Percentiles rank a stretch among this genome's conserved stretches.
Conservation (phyloP, 2,113 vertebrate genomes). For the Colistium nudipinnis region DNA sequence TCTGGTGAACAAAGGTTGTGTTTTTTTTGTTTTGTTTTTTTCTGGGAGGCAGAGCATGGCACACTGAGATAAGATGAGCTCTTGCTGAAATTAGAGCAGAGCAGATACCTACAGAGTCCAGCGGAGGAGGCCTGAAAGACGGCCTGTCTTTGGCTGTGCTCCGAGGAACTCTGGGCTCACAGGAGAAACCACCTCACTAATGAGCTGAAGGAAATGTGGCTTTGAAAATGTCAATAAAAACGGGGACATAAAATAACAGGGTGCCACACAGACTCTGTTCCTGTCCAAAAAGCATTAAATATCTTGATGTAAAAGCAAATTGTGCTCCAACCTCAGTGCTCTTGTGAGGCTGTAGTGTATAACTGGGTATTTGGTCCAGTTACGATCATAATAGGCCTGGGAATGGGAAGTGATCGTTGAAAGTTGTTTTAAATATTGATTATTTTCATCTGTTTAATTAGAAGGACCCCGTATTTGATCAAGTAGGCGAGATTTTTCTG, state of each 20-base stretch:
- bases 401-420: conserved; percentile 22
- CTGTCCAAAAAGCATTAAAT: conserved; percentile 55
- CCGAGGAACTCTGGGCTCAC: conserved; percentile 35
- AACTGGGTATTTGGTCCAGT: conserved; percentile 47
- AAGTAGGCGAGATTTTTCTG: conserved; percentile 20
- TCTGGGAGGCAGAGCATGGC: conserved; percentile 57
- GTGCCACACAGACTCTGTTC: conserved; percentile 46
- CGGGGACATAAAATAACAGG: conserved; percentile 34
- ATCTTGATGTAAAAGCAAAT: conserved; percentile 40
- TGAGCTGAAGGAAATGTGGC: conserved; percentile 37
- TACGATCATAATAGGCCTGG: conserved; percentile 34
- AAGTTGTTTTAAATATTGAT: conserved; percentile 10
- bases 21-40: conserved; percentile 30
- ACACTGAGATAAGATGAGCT: conserved; percentile 64
- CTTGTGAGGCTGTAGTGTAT: conserved; percentile 17
- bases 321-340: conserved; percentile 38
- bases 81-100: conserved; percentile 38
- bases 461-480: conserved; percentile 22
- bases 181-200: conserved; percentile 43
- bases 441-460: background rate
- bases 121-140: conserved; percentile 30
- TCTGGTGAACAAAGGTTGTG: conserved; percentile 66
- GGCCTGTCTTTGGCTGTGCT: background rate
- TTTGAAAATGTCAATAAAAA: conserved; percentile 42
- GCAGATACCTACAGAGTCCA: conserved; percentile 50